Conservation (phyloP, 2,797 vertebrate species). For the Enteromius afrohamiltoni region DNA sequence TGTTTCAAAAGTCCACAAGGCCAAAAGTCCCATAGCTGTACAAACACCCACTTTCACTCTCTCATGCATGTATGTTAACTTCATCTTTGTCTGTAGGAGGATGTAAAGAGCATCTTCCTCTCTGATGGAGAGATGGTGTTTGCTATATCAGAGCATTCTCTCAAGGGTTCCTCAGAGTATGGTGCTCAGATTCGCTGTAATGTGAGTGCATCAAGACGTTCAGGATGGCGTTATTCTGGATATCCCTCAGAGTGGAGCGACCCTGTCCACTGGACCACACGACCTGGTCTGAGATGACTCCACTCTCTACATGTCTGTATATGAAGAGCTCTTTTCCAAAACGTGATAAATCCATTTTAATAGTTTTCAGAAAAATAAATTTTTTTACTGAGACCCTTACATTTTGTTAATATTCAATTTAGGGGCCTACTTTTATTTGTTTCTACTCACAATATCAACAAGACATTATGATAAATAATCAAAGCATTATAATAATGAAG, state of each 20-base stretch:
- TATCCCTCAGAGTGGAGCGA: slow-evolving; percentile 53
- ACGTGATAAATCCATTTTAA: no score
- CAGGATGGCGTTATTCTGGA: slow-evolving; percentile 42
- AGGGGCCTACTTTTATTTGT: no score
- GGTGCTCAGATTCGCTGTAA: slow-evolving; percentile 48
- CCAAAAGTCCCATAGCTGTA: neutral
- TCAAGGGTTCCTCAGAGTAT: slow-evolving; percentile 43
- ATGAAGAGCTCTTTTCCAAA: no score
- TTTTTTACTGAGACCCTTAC: no score
- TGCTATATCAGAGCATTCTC: slow-evolving; percentile 63
- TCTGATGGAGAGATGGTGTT: neutral
- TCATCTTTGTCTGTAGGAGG: slow-evolving; percentile 55
- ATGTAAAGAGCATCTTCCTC: neutral
- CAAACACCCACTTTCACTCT: neutral
- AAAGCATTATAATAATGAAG: no score
- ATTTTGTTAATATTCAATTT: no score
- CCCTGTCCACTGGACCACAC: slow-evolving; percentile 50
- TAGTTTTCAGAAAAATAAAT: no score
- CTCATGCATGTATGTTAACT: slow-evolving; percentile 24
- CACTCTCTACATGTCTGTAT: neutral
- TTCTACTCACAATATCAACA: no score
- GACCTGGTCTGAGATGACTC: slow-evolving; percentile 31
- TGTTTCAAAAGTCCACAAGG: no score
- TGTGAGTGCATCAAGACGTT: neutral
- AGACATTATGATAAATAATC: no score